phyloP scores from a whole-genome alignment of 2,888 invertebrate species.

The Sinopyrophorus schimmeli region DNA sequence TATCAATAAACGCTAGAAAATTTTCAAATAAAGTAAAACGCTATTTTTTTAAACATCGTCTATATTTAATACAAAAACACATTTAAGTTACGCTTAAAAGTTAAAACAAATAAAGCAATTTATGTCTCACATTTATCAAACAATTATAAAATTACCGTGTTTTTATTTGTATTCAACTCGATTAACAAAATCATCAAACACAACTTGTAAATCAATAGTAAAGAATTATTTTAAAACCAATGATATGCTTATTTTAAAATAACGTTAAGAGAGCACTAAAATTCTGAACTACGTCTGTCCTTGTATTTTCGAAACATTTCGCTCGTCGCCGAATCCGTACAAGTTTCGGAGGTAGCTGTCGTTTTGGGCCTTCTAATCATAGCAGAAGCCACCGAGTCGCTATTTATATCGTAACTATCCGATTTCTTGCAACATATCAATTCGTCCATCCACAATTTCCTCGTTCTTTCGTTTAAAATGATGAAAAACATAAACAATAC shows the following conservation, averaged over 20 bases:
- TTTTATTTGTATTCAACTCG: no score
- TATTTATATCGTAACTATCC: constrained; percentile 7
- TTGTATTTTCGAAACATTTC: constrained; percentile 13
- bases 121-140: no score
- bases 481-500: constrained; percentile 62
- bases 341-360: constrained; percentile 7
- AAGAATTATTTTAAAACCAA: no score
- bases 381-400: constrained; percentile 2
- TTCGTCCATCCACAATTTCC: constrained; percentile 52
- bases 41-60: no score
- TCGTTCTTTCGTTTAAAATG: constrained; percentile 60
- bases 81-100: neutral
- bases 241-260: no score
- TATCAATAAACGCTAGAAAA: neutral
- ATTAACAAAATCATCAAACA: no score
- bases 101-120: constrained; percentile 1
- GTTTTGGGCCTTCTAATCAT: constrained; percentile 11
- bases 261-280: no score
- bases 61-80: no score
- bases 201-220: no score
- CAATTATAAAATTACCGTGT: no score
- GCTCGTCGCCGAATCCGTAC: constrained; percentile 13
- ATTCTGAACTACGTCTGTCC: constrained; percentile 14
- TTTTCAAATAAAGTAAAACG: neutral
- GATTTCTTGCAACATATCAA: constrained; percentile 10